A percentile compares a stretch with the other conserved stretches of the same genome.
Conservation (phyloP, 2,797 vertebrate genomes). For the Silurus lanzhouensis region DNA sequence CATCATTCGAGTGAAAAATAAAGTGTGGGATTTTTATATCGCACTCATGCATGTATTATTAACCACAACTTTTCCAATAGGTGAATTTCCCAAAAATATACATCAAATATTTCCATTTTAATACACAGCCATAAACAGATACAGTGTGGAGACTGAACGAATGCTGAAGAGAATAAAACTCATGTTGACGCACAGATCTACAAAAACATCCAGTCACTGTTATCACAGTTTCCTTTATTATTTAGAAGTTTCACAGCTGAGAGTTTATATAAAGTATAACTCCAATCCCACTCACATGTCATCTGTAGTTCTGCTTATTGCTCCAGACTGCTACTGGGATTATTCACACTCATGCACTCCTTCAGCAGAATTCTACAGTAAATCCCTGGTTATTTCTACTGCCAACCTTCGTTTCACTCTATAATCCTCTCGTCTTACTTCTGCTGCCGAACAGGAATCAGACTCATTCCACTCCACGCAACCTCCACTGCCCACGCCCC, state of each 20-base stretch:
- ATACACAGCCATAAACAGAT: no score
- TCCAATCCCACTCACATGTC: background rate
- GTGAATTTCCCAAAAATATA: background rate
- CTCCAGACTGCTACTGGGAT: conserved; percentile 29
- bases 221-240: no score
- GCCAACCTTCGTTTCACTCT: conserved; percentile 36
- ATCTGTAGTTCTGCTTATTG: conserved; percentile 44
- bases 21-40: no score
- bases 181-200: no score
- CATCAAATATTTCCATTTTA: no score
- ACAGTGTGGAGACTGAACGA: background rate
- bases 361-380: conserved; percentile 40
- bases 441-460: conserved; percentile 21
- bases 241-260: no score
- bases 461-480: background rate
- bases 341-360: conserved; percentile 38
- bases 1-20: background rate
- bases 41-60: background rate
- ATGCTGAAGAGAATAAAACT: background rate
- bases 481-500: conserved; percentile 15
- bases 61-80: background rate
- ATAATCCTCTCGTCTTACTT: conserved; percentile 49
- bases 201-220: no score
- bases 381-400: conserved; percentile 47
- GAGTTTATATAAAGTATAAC: no score